A percentile compares a stretch with the other conserved stretches of the same genome.
Evolutionary conservation across 2,888 invertebrate species (phyloP).

Genomic region (Busseola fusca): DNA sequence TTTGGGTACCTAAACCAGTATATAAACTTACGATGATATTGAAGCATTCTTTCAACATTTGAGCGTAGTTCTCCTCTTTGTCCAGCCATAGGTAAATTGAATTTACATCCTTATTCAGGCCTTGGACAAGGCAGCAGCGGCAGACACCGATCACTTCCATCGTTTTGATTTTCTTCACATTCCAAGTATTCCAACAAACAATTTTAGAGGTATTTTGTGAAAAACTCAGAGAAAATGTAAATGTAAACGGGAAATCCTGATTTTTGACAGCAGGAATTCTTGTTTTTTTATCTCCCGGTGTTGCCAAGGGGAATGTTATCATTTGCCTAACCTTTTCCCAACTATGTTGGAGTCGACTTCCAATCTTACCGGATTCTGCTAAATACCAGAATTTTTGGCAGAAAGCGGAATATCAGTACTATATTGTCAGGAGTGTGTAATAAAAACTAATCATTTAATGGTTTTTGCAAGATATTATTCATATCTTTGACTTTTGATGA

Average conservation of each 20-base stretch:
- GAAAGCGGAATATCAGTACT: too few species aligned
- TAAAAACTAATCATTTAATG: background rate
- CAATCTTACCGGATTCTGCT: too few species aligned
- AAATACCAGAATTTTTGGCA: too few species aligned
- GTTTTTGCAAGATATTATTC: background rate
- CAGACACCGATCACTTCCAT: constrained; percentile 57
- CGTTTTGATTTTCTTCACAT: constrained; percentile 29
- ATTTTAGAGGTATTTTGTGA: background rate
- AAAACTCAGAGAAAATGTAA: constrained; percentile 13
- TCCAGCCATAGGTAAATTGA: constrained; percentile 69
- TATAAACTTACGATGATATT: constrained; percentile 74
- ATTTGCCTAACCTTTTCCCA: too few species aligned
- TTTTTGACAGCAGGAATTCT: constrained; percentile 28
- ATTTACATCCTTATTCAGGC: constrained; percentile 74
- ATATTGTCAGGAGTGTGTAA: background rate
- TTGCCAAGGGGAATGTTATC: too few species aligned
- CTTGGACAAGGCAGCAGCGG: constrained; percentile 63
- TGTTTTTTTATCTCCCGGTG: constrained; percentile 11
- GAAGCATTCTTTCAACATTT: constrained; percentile 80
- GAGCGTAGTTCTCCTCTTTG: constrained; percentile 75
- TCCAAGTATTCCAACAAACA: constrained; percentile 26
- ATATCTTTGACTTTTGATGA: too few species aligned
- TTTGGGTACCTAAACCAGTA: background rate
- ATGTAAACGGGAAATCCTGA: constrained; percentile 17
- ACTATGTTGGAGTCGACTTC: too few species aligned